Evolutionary conservation across 2,797 vertebrate species (phyloP), one percentile per base, ranked within the genome.

Genomic region (Champsocephalus esox): DNA sequence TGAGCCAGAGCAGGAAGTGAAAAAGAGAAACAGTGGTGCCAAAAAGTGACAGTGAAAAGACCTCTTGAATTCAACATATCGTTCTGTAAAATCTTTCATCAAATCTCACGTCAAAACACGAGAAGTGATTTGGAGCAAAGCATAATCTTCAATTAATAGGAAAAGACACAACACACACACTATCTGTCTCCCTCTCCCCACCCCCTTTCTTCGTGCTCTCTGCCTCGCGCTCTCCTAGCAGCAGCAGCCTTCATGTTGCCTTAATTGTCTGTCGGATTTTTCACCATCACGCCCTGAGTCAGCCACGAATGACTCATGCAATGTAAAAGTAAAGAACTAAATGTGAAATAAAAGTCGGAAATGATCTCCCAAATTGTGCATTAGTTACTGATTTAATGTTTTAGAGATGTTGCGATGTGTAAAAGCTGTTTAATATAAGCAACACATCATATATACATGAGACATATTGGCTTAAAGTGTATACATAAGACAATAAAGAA

Each of bases 1-100:
- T 82, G 88, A 90, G 81, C 80, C 88, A 91, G 86, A 94, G 87
- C 92, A 94, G 94, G 93, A 95, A 95, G 94, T 95, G 88, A 85
- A 89, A 84, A 88, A 80, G 86, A 92, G 87, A 90, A 84, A 84
- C 75, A 81, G 80, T 79, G 77, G 73, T 73, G 73, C 85, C 28
- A 28, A 64, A 84, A 84, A 88, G 87, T 90, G 86, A 87, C 84
- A 82, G 76, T 62, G 73, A 69, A 28, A 7, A 81, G 75, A 81
- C 65, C 79, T 52, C 55, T 73, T 81, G 77, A 85, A 89, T 82
- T 19, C 32, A 82, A 73, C 71, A 72, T 68, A 73, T 80, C 69
- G 59, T 62, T 72, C 34, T 67, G 73, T 63, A 72, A 54, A 84
- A 68, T 74, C 56, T 67, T 57, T 73, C 87, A 51, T 81, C 63